Conservation (phyloP, 2,888 invertebrate species). For the Drosophila limbata region DNA sequence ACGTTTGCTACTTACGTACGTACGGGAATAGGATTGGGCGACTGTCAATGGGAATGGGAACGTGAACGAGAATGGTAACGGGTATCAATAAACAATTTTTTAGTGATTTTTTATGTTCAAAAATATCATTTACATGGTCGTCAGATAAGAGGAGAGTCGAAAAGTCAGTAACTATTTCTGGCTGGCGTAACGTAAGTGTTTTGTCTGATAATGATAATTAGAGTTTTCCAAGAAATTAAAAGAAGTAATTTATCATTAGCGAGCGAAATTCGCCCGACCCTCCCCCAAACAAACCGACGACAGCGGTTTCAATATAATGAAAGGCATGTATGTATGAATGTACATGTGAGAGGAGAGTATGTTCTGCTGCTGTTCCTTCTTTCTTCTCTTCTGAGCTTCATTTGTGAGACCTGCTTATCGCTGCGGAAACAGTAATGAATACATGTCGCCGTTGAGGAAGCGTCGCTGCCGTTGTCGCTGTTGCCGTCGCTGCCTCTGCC, state of each 20-base stretch:
- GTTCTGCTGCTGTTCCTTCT: conserved; percentile 15
- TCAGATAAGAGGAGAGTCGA: conserved; percentile 26
- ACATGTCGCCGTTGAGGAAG: conserved; percentile 71
- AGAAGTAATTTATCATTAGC: conserved; percentile 69
- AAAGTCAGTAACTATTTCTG: conserved; percentile 61
- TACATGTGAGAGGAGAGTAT: conserved; percentile 3
- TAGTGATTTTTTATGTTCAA: conserved; percentile 75
- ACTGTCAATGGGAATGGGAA: background rate
- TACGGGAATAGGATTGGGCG: background rate
- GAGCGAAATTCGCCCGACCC: conserved; percentile 42
- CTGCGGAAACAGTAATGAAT: conserved; percentile 81
- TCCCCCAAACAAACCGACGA: conserved; percentile 11
- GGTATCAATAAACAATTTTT: conserved; percentile 52
- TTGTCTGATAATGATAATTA: conserved; percentile 75
- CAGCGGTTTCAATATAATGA: conserved; percentile 69
- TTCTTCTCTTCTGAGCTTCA: conserved; percentile 44
- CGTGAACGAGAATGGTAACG: background rate
- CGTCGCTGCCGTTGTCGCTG: conserved; percentile 27
- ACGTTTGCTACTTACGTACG: conserved; percentile 21
- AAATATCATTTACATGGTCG: conserved; percentile 74
- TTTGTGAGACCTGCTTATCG: conserved; percentile 72
- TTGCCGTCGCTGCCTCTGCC: conserved; percentile 7
- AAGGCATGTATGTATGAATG: conserved; percentile 22
- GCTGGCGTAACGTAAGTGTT: conserved; percentile 67
- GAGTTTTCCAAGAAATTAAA: conserved; percentile 76